Conservation (phyloP, 2,888 invertebrate genomes). For the Drosophila nr. perissopoda region DNA sequence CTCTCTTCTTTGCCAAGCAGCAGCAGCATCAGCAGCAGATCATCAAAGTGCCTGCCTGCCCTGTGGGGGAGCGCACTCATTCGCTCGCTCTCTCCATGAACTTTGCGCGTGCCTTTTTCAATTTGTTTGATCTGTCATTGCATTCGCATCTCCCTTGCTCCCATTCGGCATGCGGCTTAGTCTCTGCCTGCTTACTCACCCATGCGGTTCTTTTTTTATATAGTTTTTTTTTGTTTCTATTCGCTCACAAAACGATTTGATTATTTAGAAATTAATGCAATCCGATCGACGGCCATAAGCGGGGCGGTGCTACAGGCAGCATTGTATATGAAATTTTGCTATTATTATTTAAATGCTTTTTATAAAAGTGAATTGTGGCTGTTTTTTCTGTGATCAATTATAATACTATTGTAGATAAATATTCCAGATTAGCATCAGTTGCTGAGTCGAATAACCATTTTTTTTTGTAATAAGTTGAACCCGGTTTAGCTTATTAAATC, state of each 20-base stretch:
- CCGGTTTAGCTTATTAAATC: neutral
- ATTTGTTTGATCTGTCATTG: slow-evolving; percentile 57
- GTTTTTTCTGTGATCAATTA: neutral
- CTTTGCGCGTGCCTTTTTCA: slow-evolving; percentile 51
- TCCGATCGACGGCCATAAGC: slow-evolving; percentile 2
- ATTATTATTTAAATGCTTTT: slow-evolving; percentile 13
- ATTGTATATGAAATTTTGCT: slow-evolving; percentile 21
- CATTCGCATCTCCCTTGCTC: slow-evolving; percentile 37
- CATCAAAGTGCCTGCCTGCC: slow-evolving; percentile 19
- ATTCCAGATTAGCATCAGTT: neutral
- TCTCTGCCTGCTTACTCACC: slow-evolving; percentile 14
- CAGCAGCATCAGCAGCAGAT: slow-evolving; percentile 15
- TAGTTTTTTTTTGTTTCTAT: slow-evolving; percentile 4
- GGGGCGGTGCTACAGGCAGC: slow-evolving; percentile 3
- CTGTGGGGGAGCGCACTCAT: slow-evolving; percentile 1
- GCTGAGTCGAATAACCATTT: neutral
- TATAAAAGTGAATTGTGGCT: slow-evolving; percentile 5
- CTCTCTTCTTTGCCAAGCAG: slow-evolving; percentile 6
- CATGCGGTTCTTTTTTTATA: neutral
- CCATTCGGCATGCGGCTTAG: neutral
- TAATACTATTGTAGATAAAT: neutral
- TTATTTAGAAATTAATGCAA: slow-evolving; percentile 49
- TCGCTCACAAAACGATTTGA: slow-evolving; percentile 34
- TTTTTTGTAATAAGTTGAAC: neutral
- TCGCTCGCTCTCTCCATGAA: slow-evolving; percentile 35